A percentile compares a stretch with the other conserved stretches of the same genome.
Conservation (phyloP, 2,888 invertebrate genomes). For the Papilio elwesi region DNA sequence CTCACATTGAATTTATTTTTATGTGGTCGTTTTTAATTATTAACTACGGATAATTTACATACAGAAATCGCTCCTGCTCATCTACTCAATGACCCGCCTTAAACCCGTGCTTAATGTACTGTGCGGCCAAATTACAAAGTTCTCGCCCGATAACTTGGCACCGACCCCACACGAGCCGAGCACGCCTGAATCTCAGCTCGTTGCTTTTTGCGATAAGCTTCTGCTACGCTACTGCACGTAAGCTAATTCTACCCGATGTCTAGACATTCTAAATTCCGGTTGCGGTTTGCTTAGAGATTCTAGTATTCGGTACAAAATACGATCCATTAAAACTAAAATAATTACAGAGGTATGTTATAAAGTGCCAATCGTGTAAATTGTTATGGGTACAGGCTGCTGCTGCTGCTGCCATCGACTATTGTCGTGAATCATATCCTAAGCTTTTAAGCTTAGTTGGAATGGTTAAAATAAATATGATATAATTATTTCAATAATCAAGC, state of each 20-base stretch:
- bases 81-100: conserved; percentile 17
- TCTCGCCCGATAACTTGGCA: conserved; percentile 40
- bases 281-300: neutral
- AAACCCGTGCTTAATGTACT: conserved; percentile 47
- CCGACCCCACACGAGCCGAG: conserved; percentile 22
- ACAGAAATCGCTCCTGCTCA: neutral
- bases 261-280: conserved; percentile 35
- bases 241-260: conserved; percentile 14
- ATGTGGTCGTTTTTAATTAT: too few relatives aligned
- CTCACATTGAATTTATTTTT: too few relatives aligned
- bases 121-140: conserved; percentile 41
- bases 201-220: conserved; percentile 36
- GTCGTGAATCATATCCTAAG: too few relatives aligned
- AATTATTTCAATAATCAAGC: too few relatives aligned
- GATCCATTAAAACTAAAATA: too few relatives aligned
- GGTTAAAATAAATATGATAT: too few relatives aligned
- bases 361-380: too few relatives aligned
- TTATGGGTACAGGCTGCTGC: too few relatives aligned
- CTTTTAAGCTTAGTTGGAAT: too few relatives aligned
- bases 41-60: neutral
- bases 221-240: conserved; percentile 13
- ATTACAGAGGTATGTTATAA: too few relatives aligned
- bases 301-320: too few relatives aligned
- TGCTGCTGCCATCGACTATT: too few relatives aligned
- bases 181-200: conserved; percentile 20